Conservation (phyloP, 2,113 vertebrate genomes). For the Stomatorhinus ivindoensis region DNA sequence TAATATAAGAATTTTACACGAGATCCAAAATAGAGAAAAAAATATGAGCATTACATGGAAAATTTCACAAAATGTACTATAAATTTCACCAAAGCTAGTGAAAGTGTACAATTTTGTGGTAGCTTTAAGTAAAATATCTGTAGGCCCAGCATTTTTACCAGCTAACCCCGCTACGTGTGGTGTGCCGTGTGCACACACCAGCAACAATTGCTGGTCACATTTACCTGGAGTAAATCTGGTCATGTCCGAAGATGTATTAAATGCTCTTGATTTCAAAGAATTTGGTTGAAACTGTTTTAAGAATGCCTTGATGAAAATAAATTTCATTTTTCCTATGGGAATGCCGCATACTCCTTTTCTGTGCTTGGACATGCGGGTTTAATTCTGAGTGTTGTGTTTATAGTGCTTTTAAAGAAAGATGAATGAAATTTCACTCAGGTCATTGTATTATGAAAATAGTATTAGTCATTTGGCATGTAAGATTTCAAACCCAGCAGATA, state of each 20-base stretch:
- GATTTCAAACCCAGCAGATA: not conserved
- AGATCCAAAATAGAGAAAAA: constrained; percentile 29
- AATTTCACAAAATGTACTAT: constrained; percentile 26
- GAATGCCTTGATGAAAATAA: constrained; percentile 52
- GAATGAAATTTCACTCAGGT: not conserved
- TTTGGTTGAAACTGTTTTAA: constrained; percentile 46
- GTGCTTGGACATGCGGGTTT: not conserved
- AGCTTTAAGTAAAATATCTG: constrained; percentile 40
- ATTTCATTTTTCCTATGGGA: constrained; percentile 36
- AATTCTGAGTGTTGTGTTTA: constrained; percentile 12
- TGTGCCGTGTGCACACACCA: constrained; percentile 28
- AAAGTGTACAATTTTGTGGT: constrained; percentile 33
- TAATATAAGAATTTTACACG: not conserved
- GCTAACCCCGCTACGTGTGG: constrained; percentile 38
- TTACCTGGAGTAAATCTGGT: constrained; percentile 47
- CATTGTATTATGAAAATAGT: not conserved
- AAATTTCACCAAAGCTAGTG: constrained; percentile 60
- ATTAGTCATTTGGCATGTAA: not conserved
- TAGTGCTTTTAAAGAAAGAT: not conserved
- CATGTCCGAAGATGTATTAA: constrained; percentile 33
- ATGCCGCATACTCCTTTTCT: not conserved
- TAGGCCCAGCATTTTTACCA: constrained; percentile 26
- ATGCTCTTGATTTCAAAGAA: constrained; percentile 44
- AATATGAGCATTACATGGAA: constrained; percentile 11
- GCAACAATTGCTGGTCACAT: no score